phyloP scores from a whole-genome alignment of 2,888 invertebrate species.

The Drosophila quinaria region DNA sequence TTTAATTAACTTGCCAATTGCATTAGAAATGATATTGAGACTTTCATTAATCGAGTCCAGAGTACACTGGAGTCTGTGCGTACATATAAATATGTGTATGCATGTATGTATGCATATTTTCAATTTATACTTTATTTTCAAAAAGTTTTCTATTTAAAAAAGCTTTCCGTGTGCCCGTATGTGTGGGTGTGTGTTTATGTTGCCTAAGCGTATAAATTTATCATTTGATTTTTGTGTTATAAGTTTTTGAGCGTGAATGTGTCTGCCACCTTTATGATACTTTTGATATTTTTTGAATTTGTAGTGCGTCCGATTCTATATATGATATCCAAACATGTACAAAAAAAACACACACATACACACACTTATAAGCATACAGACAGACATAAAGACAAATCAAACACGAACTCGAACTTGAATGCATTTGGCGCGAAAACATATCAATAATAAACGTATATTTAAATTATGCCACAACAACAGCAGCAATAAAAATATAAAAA shows the following conservation, averaged over 20 bases:
- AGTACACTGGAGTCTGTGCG: background rate
- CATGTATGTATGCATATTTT: slow-evolving; percentile 2
- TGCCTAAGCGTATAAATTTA: slow-evolving; percentile 45
- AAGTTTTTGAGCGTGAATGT: slow-evolving; percentile 10
- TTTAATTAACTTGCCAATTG: background rate
- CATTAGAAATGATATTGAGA: background rate
- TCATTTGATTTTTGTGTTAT: slow-evolving; percentile 24
- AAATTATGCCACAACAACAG: slow-evolving; percentile 33
- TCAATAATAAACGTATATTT: slow-evolving; percentile 37
- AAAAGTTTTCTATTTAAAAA: slow-evolving; percentile 33
- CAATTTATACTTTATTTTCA: slow-evolving; percentile 16
- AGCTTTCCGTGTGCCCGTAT: slow-evolving; percentile 3
- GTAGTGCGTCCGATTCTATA: slow-evolving; percentile 21
- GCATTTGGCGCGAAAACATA: slow-evolving; percentile 55
- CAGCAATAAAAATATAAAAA: slow-evolving; percentile 16
- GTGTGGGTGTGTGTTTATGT: slow-evolving; percentile 26
- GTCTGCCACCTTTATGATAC: slow-evolving; percentile 17
- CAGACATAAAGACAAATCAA: background rate
- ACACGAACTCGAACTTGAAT: slow-evolving; percentile 38
- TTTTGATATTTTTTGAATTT: slow-evolving; percentile 24
- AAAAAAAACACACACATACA: slow-evolving; percentile 1
- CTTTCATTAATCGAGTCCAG: background rate
- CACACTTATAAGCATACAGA: background rate
- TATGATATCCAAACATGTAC: slow-evolving; percentile 9
- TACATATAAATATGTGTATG: slow-evolving; percentile 4